A percentile compares a stretch with the other conserved stretches of the same genome.
Conservation (phyloP, 2,113 vertebrate species). For the Tenebrosternarchus preto region DNA sequence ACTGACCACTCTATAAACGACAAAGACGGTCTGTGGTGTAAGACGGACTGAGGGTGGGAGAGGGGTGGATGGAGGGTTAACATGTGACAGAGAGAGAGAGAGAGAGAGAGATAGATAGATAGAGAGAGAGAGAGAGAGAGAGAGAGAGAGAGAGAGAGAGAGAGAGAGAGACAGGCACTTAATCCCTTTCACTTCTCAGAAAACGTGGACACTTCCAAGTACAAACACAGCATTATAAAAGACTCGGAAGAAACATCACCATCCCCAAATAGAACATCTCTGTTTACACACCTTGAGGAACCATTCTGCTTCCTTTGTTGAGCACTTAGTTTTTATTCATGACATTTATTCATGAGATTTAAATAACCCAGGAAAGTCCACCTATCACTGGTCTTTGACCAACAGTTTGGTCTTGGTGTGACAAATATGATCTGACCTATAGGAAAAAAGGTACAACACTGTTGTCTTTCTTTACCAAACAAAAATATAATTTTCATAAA, state of each 20-base stretch:
- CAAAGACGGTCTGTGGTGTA: too few relatives aligned
- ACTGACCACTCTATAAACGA: too few relatives aligned
- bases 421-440: neutral
- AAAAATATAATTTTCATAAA: too few relatives aligned
- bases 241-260: neutral
- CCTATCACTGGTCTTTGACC: neutral
- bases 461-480: neutral
- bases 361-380: neutral
- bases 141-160: neutral
- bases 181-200: neutral
- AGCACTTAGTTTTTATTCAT: neutral
- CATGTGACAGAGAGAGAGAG: too few relatives aligned
- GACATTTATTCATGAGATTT: neutral
- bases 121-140: neutral
- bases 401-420: neutral
- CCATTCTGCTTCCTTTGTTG: neutral
- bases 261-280: neutral
- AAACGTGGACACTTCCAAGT: too few relatives aligned
- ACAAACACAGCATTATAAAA: neutral
- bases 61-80: neutral
- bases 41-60: too few relatives aligned
- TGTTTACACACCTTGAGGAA: neutral
- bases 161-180: neutral
- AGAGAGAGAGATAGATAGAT: neutral
- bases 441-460: too few relatives aligned